phyloP scores from a whole-genome alignment of 2,797 vertebrate genomes.

The Poeciliopsis presidionis region DNA sequence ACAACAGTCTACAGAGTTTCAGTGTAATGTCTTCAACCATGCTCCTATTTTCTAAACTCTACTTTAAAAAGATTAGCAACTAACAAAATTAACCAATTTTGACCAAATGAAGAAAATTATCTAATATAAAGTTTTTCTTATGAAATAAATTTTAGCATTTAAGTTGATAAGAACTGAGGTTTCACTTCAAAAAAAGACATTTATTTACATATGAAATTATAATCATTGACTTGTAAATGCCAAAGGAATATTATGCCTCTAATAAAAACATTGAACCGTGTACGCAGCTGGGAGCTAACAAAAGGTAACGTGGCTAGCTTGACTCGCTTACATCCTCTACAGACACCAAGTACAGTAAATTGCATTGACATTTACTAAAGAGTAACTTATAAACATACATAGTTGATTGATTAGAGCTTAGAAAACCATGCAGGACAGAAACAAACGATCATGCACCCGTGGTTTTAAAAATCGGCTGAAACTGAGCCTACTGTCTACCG shows the following conservation, averaged over 20 bases:
- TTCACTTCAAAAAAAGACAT: not conserved
- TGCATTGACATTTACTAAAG: constrained; percentile 43
- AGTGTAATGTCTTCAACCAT: not conserved
- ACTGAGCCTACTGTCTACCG: not conserved
- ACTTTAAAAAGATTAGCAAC: not conserved
- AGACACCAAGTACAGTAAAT: constrained; percentile 46
- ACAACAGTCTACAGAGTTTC: not conserved
- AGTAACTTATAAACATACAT: constrained; percentile 29
- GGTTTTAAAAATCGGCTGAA: constrained; percentile 21
- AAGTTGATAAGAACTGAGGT: not conserved
- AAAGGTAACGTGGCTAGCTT: constrained; percentile 32
- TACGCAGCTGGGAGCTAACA: constrained; percentile 15
- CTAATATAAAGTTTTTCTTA: not conserved
- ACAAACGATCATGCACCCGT: constrained; percentile 38
- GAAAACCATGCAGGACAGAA: constrained; percentile 10
- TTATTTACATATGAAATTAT: not conserved
- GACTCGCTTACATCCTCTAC: constrained; percentile 56
- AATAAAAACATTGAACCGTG: not conserved
- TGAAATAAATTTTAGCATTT: not conserved
- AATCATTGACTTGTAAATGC: not conserved
- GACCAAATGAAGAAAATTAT: not conserved
- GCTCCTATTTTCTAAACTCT: not conserved
- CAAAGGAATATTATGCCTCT: not conserved
- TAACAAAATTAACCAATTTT: not conserved
- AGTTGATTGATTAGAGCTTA: not conserved